These are phyloP conservation scores for Phenacoccus solenopsis DNA, from an alignment of 1,140 invertebrate species.

Conservation along the genomic window DNA sequence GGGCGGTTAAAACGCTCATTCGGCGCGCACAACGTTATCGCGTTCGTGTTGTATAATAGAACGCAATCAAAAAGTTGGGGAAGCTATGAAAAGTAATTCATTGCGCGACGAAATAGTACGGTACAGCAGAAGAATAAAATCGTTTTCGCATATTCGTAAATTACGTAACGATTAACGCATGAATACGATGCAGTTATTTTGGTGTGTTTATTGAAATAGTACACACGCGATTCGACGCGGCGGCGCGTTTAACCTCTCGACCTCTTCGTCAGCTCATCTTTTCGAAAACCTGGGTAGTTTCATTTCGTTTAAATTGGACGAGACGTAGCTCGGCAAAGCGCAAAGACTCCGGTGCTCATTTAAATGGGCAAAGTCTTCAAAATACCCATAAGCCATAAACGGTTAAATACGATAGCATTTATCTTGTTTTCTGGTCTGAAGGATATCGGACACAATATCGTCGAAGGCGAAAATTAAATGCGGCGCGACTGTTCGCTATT, in stretches of 20 bases:
- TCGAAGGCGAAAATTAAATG: not conserved
- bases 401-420: not conserved
- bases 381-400: too few relatives aligned
- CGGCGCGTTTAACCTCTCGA: not conserved
- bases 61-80: not conserved
- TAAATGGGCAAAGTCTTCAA: too few relatives aligned
- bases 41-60: not conserved
- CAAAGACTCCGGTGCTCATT: too few relatives aligned
- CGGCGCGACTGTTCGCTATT: not conserved
- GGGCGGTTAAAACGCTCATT: too few relatives aligned
- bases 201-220: not conserved
- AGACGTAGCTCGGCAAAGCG: too few relatives aligned
- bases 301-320: too few relatives aligned
- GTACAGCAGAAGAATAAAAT: not conserved
- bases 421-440: not conserved
- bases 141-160: not conserved
- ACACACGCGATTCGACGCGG: not conserved
- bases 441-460: not conserved
- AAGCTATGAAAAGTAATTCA: slow-evolving; percentile 2
- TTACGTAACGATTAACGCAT: slow-evolving; percentile 1
- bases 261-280: not conserved
- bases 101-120: not conserved
- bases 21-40: too few relatives aligned
- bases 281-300: too few relatives aligned
- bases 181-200: slow-evolving; percentile 2